Evolutionary conservation across 2,888 invertebrate genomes (phyloP).

Genomic region (Pristionchus maxplancki): DNA sequence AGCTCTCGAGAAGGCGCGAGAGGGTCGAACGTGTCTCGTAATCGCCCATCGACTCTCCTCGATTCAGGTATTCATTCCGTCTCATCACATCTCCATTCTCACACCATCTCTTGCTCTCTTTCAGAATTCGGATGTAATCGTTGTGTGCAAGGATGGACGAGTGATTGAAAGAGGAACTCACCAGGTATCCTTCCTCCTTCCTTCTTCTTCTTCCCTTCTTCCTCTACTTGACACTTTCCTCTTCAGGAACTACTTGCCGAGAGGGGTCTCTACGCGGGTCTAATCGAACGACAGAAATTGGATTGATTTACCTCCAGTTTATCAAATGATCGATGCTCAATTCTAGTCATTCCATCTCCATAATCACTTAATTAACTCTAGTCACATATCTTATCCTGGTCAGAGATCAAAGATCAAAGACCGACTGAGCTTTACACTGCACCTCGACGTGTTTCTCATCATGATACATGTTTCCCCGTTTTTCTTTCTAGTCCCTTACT

Average conservation of each 20-base stretch:
- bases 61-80: slow-evolving; percentile 75
- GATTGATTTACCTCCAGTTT: neutral
- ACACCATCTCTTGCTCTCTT: too few relatives aligned
- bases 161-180: slow-evolving; percentile 71
- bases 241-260: slow-evolving; percentile 82
- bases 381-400: neutral
- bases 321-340: neutral
- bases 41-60: slow-evolving; percentile 91
- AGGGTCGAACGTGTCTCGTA: slow-evolving; percentile 87
- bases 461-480: slow-evolving; percentile 13
- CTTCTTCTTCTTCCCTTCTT: neutral
- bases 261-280: slow-evolving; percentile 84
- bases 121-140: slow-evolving; percentile 85
- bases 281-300: slow-evolving; percentile 76
- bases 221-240: neutral
- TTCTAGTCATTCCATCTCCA: neutral
- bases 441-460: slow-evolving; percentile 8
- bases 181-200: slow-evolving; percentile 14
- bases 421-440: slow-evolving; percentile 8
- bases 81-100: neutral
- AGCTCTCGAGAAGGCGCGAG: slow-evolving; percentile 88
- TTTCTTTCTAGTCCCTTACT: slow-evolving; percentile 7
- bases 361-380: slow-evolving; percentile 5
- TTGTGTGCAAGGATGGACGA: slow-evolving; percentile 75
- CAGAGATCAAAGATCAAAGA: neutral